Evolutionary conservation across 2,797 vertebrate species (phyloP).

Genomic region (Channallabes apus): DNA sequence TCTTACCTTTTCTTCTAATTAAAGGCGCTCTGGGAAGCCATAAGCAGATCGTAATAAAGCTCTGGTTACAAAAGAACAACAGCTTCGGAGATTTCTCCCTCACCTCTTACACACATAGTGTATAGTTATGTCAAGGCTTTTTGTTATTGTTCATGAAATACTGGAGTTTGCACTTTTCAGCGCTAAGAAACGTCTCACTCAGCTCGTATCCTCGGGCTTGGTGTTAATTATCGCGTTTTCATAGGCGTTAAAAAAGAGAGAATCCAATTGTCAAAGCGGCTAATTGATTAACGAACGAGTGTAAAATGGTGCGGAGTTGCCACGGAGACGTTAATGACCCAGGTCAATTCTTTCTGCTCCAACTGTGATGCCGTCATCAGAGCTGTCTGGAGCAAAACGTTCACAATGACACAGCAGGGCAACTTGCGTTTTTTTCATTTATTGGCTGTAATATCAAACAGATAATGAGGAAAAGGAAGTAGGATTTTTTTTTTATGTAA

Average conservation of each 20-base stretch:
- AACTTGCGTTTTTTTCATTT: not conserved
- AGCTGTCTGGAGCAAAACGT: slow-evolving; percentile 15
- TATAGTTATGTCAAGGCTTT: not conserved
- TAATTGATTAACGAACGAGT: slow-evolving; percentile 45
- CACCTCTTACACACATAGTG: not conserved
- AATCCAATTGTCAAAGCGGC: slow-evolving; percentile 27
- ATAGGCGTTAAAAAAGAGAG: slow-evolving; percentile 34
- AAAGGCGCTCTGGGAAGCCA: slow-evolving; percentile 49
- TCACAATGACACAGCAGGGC: not conserved
- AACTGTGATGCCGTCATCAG: not conserved
- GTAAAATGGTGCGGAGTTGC: slow-evolving; percentile 20
- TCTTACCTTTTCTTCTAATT: slow-evolving; percentile 54
- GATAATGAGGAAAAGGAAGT: slow-evolving; percentile 14
- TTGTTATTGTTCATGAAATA: not conserved
- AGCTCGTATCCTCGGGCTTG: not conserved
- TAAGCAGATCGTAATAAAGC: slow-evolving; percentile 49
- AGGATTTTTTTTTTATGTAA: not conserved
- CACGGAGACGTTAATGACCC: not conserved
- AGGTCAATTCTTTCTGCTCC: slow-evolving; percentile 14
- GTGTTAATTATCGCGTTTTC: slow-evolving; percentile 35
- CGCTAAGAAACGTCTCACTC: not conserved
- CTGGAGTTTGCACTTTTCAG: not conserved
- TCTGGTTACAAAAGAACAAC: slow-evolving; percentile 33
- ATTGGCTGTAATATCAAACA: slow-evolving; percentile 2
- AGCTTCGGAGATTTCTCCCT: slow-evolving; percentile 18